Evolutionary conservation across 2,797 vertebrate genomes (phyloP), one percentile per base, ranked within the genome.

Genomic region (Dipus sagitta): DNA sequence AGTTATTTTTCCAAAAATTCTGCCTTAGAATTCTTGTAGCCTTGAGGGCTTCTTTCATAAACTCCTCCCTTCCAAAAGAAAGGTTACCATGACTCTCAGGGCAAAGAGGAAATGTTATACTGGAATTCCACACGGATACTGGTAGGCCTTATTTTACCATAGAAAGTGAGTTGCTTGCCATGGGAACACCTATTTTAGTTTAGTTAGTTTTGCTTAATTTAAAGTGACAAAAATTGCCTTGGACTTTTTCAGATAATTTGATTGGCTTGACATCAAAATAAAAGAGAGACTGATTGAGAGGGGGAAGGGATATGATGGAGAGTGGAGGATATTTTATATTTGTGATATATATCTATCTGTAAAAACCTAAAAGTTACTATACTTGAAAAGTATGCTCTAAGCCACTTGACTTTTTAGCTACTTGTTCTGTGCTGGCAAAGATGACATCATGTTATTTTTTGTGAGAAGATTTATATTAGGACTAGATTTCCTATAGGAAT

Each of bases 181-280:
- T 64, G 42, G 62, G 24, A 75, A 42, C 2, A 88, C 18, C 23
- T 65, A 80, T 6, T 72, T 91, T 52, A 38, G 38, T 28, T 85
- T 86, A 76, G 42, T 47, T 47, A 47, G 42, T 47, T 9, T 47
- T 9, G 9, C 9, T 91, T 52, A 38, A 32, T 28, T 85, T 86
- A 76, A 82, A 83, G 8, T 79, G 24, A 70, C 85, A 65, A 84
- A 88, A 54, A 28, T 70, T 28, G 84, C 62, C 38, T 88, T 75
- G 26, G 34, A 67, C n/a, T 80, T 80, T 79, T 76, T 92, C 42
- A 81, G 28, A 68, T 5, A 64, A 24, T 58, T 24, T 74, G 32
- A 67, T 11, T 90, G 60, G 9, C 81, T 32, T 74, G n/a, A 79
- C 38, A 38, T 38, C 38, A 38, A 38, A 38, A 38, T 38, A 38